A percentile compares a stretch with the other conserved stretches of the same genome.
Evolutionary conservation across 2,113 vertebrate genomes (phyloP).

Genomic region (Zosterops pallidus): DNA sequence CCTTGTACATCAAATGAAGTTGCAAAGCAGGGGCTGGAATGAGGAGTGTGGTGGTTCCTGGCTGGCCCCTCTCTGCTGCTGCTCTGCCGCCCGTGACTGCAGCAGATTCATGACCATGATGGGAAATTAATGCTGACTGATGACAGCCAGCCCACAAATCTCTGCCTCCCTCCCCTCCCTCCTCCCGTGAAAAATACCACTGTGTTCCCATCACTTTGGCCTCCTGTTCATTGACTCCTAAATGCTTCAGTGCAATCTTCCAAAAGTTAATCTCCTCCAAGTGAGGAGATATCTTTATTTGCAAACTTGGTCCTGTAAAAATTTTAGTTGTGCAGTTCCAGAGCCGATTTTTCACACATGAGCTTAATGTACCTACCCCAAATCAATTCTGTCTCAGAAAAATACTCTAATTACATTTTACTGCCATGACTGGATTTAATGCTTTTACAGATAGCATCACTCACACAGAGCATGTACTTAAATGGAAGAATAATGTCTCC

Average conservation of each 20-base stretch:
- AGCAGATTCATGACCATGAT: not conserved
- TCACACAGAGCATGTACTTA: conserved; percentile 23
- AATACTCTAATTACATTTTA: conserved; percentile 41
- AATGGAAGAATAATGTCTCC: conserved; percentile 16
- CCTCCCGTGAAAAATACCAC: not conserved
- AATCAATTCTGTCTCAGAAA: conserved; percentile 50
- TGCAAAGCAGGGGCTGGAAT: not conserved
- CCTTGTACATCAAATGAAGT: not conserved
- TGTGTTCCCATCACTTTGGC: not conserved
- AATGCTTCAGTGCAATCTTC: not conserved
- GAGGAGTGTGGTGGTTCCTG: not conserved
- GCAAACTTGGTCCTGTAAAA: not conserved
- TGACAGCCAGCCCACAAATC: conserved; percentile 17
- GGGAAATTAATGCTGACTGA: conserved; percentile 56
- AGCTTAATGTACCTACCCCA: conserved; percentile 18
- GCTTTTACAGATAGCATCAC: conserved; percentile 29
- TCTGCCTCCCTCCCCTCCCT: conserved; percentile 35
- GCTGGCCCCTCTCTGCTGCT: not conserved
- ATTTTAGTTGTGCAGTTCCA: not conserved
- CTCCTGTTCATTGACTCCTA: not conserved
- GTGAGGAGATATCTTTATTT: not conserved
- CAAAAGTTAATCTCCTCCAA: conserved; percentile 7
- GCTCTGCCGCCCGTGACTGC: not conserved
- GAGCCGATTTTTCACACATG: conserved; percentile 13
- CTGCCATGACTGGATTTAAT: conserved; percentile 22